These are phyloP conservation scores for Zaprionus ghesquierei DNA, from an alignment of 1,140 invertebrate genomes.

Conservation along the genomic window DNA sequence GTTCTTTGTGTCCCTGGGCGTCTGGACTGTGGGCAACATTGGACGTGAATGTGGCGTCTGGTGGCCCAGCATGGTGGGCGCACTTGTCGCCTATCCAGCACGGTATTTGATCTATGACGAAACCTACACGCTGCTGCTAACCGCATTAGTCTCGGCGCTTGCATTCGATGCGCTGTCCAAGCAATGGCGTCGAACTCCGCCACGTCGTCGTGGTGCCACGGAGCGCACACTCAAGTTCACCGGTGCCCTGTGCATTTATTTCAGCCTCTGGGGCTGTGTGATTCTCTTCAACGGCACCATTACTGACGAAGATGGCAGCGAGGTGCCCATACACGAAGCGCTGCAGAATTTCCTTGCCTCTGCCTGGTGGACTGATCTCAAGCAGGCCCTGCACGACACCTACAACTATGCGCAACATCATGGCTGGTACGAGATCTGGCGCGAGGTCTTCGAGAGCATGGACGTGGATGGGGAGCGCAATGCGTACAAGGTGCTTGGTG, in stretches of 20 bases:
- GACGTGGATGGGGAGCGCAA: constrained; percentile 95
- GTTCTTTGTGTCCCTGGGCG: constrained; percentile 89
- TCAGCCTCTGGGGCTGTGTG: constrained; percentile 89
- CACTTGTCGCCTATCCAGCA: constrained; percentile 87
- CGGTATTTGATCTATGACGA: constrained; percentile 88
- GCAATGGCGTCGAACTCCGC: constrained; percentile 88
- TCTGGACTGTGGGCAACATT: constrained; percentile 95
- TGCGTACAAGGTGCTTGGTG: constrained; percentile 92
- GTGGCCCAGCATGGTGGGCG: constrained; percentile 87
- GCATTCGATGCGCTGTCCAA: constrained; percentile 90
- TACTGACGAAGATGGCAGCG: constrained; percentile 93
- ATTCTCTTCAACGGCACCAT: constrained; percentile 95
- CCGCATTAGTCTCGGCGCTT: constrained; percentile 86
- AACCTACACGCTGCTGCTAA: constrained; percentile 86
- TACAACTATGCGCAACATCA: constrained; percentile 90
- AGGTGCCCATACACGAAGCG: constrained; percentile 93
- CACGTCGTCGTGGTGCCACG: constrained; percentile 82
- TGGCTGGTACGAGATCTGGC: constrained; percentile 93
- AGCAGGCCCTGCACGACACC: constrained; percentile 89
- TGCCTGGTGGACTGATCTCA: constrained; percentile 90
- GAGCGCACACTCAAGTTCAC: constrained; percentile 84
- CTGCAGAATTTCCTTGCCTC: constrained; percentile 95
- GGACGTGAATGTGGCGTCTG: constrained; percentile 89
- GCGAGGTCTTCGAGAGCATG: constrained; percentile 91
- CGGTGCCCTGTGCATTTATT: constrained; percentile 87